phyloP scores from a whole-genome alignment of 1,140 invertebrate species.

The Lamellibrachia luymesi region DNA sequence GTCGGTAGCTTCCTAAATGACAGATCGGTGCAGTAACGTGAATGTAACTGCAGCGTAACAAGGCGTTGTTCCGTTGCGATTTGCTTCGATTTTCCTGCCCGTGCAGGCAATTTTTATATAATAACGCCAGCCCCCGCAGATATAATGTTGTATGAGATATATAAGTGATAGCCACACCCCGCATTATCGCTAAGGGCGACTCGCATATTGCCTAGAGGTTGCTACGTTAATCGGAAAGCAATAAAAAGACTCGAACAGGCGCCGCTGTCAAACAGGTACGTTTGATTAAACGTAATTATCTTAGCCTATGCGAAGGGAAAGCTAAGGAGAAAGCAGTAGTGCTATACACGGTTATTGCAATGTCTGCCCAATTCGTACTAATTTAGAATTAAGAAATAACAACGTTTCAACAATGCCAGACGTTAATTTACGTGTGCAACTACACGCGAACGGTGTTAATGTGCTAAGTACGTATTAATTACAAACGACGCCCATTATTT shows the following conservation, averaged over 20 bases:
- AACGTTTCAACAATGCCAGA: background rate
- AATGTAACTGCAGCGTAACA: background rate
- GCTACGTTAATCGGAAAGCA: background rate
- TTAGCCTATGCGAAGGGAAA: background rate
- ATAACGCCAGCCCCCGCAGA: background rate
- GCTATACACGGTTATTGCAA: background rate
- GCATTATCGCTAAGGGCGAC: background rate
- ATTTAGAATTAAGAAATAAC: background rate
- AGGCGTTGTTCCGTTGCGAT: background rate
- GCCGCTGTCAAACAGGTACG: background rate
- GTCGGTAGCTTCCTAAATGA: too few species aligned
- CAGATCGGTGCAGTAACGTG: too few species aligned
- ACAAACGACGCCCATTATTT: background rate
- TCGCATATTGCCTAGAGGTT: background rate
- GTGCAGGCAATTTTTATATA: background rate
- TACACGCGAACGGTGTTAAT: background rate
- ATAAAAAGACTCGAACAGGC: background rate
- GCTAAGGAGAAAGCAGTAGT: background rate
- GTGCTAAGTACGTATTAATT: background rate
- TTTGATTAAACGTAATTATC: background rate
- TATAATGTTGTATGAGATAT: background rate
- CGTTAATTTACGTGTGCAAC: background rate
- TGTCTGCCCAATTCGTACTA: too few species aligned
- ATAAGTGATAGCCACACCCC: background rate
- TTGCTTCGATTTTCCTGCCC: background rate